Base-by-base conservation (phyloP, 1,140 invertebrate species). In the Bombus fervidus region DNA sequence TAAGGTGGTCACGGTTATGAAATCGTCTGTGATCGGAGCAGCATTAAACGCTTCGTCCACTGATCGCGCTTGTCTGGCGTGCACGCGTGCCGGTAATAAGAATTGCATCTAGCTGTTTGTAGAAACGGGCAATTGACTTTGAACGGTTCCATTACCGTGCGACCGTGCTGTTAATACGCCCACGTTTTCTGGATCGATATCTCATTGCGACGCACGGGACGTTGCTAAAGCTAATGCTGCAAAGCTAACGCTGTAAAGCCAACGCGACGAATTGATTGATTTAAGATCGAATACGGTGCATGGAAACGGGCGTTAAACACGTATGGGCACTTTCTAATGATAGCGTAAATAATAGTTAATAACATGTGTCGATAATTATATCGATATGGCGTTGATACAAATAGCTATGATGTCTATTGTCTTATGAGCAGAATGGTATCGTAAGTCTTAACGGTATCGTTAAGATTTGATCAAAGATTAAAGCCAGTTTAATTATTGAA, bases 271-370 rank as follows among this genome's bases (percentile, higher is more conserved):
- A 18, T 71, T 62, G 72, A 86, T 83, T 83, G 80, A 83, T 82
- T 77, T 77, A 71, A 86, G 71, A 39, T 39, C 31, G 47, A 69
- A 76, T 31, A 75, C 31, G 15, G 31, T 9, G 59, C 28, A n/a
- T 72, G 37, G 72, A 83, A 83, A 75, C 25, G 76, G 72, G 81
- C 73, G 76, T 84, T 64, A 37, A 53, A 78, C 86, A 81, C 64
- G 53, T 25, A 64, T 83, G 66, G n/a, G 28, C 68, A 47, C 79
- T 82, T 66, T 71, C 59, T 53, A 88, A 85, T 59, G 77, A 59
- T 22, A 69, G 31, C 68, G 77, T 28, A 62, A 66, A 81, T 85
- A 86, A 89, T 84, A 78, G 87, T 81, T 81, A 59, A 47, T 82
- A 28, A 53, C 25, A 4, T 28, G 9, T 37, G 22, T 13, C 53